These are phyloP conservation scores for Temnothorax longispinosus DNA, from an alignment of 1,140 invertebrate genomes.

Conservation along the genomic window DNA sequence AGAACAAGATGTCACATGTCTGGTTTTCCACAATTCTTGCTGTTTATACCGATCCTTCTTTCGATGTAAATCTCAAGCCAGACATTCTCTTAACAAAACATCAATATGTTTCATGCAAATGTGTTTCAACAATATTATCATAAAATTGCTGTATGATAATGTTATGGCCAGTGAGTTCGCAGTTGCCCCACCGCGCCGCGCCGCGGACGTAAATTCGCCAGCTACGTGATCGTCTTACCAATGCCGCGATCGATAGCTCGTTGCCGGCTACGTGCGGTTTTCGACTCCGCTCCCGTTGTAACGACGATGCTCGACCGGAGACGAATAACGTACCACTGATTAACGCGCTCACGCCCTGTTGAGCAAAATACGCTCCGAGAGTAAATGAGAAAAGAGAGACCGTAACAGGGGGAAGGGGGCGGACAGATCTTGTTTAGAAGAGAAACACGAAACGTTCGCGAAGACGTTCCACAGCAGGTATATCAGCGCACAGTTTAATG, in stretches of 20 bases:
- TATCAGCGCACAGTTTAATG: not conserved
- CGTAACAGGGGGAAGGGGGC: not conserved
- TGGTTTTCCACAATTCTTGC: not conserved
- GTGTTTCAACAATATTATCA: slow-evolving; percentile 29
- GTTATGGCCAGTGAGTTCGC: slow-evolving; percentile 31
- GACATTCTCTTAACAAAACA: not conserved
- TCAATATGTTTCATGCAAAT: slow-evolving; percentile 26
- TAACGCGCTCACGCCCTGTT: slow-evolving; percentile 53
- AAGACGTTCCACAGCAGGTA: not conserved
- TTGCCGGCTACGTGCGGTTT: slow-evolving; percentile 53
- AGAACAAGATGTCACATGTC: not conserved
- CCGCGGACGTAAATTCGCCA: slow-evolving; percentile 21
- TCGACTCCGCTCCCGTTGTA: slow-evolving; percentile 44
- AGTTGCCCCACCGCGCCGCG: not conserved
- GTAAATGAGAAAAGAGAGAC: slow-evolving; percentile 54
- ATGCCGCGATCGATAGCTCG: slow-evolving; percentile 53
- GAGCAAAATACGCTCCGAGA: slow-evolving; percentile 31
- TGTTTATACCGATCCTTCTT: not conserved
- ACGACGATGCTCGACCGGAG: slow-evolving; percentile 39
- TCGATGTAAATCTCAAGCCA: not conserved
- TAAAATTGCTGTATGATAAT: slow-evolving; percentile 48
- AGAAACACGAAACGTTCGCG: not conserved
- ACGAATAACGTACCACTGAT: slow-evolving; percentile 61
- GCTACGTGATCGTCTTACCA: slow-evolving; percentile 60
- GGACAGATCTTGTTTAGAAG: slow-evolving; percentile 41